Base-by-base conservation (phyloP, 1,140 invertebrate species). In the Theocolax elegans region DNA sequence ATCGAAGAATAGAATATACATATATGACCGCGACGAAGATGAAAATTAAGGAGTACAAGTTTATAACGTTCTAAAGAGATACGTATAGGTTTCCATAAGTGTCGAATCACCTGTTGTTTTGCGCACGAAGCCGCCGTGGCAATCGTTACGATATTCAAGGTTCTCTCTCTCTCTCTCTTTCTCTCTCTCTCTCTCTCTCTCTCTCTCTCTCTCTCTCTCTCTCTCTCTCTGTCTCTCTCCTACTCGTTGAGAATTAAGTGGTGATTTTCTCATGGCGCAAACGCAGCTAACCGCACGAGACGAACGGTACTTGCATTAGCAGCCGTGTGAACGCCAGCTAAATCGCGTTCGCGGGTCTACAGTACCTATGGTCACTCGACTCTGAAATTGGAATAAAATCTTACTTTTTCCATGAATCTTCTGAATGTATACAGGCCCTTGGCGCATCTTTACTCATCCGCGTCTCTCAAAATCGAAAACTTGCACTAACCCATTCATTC, bases 371-470 rank as follows among this genome's bases (percentile, higher is more conserved):
- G 72, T 76, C 73, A 77, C 72, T 76, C 63, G 72, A 65, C 63
- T 77, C 73, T 74, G 74, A 77, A 75, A 75, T 76, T 74, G 71
- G 73, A 76, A 74, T 73, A 72, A 74, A 77, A 75, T 77, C 72
- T 12, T 21, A 27, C 21, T 29, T 53, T 76, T 79, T 72, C 75
- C 42, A 44, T 44, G 15, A 44, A n/a, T 9, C 15, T 7, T 25
- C 6, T 44, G 21, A 46, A 48, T 48, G 2, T 48, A 48, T 48
- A 19, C 44, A 48, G 31, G 15, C 44, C 3, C n/a, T n/a, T n/a
- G n/a, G n/a, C n/a, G n/a, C n/a, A n/a, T n/a, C n/a, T n/a, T n/a
- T n/a, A n/a, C n/a, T n/a, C n/a, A n/a, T n/a, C n/a, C n/a, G n/a
- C n/a, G n/a, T n/a, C n/a, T 56, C 35, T 8, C 38, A 9, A 40